A percentile compares a stretch with the other conserved stretches of the same genome.
These are phyloP conservation scores for Coturnix japonica DNA, from an alignment of 2,113 vertebrate species.

Conservation along the genomic window DNA sequence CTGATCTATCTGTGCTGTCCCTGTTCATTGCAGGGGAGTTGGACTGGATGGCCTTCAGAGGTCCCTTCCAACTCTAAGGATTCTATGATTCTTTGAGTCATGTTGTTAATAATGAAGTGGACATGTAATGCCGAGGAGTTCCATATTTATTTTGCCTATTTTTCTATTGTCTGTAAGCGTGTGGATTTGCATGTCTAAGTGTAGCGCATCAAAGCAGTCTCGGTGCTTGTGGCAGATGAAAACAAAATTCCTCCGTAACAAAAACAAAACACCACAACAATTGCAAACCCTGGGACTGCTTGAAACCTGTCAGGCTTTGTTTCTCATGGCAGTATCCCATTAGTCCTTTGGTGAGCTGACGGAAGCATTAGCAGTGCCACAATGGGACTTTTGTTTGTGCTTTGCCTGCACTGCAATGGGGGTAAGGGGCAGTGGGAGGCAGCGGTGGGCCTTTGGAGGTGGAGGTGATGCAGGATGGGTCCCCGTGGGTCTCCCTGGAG, in stretches of 20 bases:
- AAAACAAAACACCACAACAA: background rate
- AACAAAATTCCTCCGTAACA: background rate
- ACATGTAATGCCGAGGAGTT: background rate
- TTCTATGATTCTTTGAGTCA: background rate
- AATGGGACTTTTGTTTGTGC: background rate
- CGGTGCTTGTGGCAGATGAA: fast-evolving
- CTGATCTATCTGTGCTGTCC: too few species aligned
- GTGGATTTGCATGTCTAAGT: background rate
- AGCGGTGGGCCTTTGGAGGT: background rate
- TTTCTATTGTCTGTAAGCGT: background rate
- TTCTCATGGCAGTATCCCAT: fast-evolving
- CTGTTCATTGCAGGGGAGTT: too few species aligned
- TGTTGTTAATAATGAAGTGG: background rate
- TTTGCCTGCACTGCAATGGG: background rate
- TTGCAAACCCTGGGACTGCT: background rate
- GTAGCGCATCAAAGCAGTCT: background rate
- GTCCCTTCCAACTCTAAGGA: too few species aligned
- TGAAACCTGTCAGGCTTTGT: background rate
- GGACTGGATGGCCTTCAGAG: too few species aligned
- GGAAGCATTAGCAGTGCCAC: fast-evolving
- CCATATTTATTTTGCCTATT: fast-evolving
- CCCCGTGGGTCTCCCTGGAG: too few species aligned
- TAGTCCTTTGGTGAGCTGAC: fast-evolving
- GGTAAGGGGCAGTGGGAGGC: too few species aligned
- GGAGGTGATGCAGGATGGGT: background rate